Conservation (phyloP, 2,888 invertebrate species). For the Antitype chi region DNA sequence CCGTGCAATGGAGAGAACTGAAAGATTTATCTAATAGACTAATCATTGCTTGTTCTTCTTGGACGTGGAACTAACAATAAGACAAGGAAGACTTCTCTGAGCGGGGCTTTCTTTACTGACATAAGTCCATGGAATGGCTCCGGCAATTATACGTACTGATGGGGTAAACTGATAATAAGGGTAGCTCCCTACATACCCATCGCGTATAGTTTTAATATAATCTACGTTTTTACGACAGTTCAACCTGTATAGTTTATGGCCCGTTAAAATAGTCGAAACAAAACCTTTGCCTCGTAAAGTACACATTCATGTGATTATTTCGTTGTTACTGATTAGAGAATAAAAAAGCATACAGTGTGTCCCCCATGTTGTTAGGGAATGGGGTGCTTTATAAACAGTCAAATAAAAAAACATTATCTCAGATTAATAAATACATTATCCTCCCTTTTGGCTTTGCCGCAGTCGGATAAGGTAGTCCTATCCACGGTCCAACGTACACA, state of each 20-base stretch:
- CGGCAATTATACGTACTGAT: slow-evolving; percentile 7
- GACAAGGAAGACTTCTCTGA: not conserved
- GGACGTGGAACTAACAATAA: not conserved
- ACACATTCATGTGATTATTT: slow-evolving; percentile 41
- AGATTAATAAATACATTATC: no score
- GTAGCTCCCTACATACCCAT: slow-evolving; percentile 1
- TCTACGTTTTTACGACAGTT: slow-evolving; percentile 46
- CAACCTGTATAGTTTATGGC: slow-evolving; percentile 57
- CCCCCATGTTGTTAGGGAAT: not conserved
- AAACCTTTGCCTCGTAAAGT: slow-evolving; percentile 59
- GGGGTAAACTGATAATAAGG: slow-evolving; percentile 32
- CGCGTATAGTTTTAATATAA: not conserved
- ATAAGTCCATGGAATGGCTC: not conserved
- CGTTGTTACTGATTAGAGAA: slow-evolving; percentile 23
- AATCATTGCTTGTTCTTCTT: not conserved
- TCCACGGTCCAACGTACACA: no score
- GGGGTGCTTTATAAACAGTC: not conserved
- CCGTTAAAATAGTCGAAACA: slow-evolving; percentile 58
- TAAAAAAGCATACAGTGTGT: slow-evolving; percentile 8
- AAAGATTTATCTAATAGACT: not conserved
- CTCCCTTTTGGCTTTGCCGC: no score
- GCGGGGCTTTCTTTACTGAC: not conserved
- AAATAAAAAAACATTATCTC: no score
- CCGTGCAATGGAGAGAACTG: not conserved
- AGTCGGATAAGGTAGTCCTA: no score